Evolutionary conservation across 2,797 vertebrate species (phyloP).

Genomic region (Sternotherus odoratus): DNA sequence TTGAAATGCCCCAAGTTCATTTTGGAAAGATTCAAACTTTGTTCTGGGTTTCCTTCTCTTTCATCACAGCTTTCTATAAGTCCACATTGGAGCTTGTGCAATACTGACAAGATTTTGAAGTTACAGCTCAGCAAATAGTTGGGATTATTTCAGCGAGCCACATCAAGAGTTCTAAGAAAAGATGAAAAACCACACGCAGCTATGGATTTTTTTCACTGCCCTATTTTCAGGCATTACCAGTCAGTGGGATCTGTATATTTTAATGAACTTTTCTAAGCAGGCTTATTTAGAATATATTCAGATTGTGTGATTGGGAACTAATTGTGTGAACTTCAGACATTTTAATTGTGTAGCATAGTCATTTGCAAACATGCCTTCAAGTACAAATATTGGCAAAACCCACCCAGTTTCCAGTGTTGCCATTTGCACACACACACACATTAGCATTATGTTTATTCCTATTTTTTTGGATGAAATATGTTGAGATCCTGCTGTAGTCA

Average conservation of each 20-base stretch:
- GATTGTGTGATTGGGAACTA: constrained; percentile 3
- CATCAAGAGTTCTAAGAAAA: constrained; percentile 8
- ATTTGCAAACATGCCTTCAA: constrained; percentile 21
- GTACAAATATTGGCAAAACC: constrained; percentile 40
- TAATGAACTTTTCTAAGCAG: constrained; percentile 37
- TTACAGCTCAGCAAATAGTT: constrained; percentile 34
- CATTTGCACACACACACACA: neutral
- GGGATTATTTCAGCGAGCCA: constrained; percentile 56
- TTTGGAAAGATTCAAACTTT: neutral
- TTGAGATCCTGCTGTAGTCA: neutral
- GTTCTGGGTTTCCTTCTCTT: neutral
- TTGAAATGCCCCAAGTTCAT: neutral
- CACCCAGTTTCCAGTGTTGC: constrained; percentile 22
- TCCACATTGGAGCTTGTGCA: neutral
- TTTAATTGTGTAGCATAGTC: constrained; percentile 25
- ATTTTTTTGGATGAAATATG: neutral
- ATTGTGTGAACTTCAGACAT: constrained; percentile 6
- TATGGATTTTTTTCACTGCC: constrained; percentile 35
- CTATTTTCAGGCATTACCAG: constrained; percentile 48
- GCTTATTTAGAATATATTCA: constrained; percentile 16
- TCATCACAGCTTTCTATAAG: neutral
- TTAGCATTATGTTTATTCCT: neutral
- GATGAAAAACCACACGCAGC: neutral
- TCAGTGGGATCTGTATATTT: constrained; percentile 48
- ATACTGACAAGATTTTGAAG: neutral